Evolutionary conservation across 2,113 vertebrate species (phyloP).

Genomic region (Bombycilla garrulus): DNA sequence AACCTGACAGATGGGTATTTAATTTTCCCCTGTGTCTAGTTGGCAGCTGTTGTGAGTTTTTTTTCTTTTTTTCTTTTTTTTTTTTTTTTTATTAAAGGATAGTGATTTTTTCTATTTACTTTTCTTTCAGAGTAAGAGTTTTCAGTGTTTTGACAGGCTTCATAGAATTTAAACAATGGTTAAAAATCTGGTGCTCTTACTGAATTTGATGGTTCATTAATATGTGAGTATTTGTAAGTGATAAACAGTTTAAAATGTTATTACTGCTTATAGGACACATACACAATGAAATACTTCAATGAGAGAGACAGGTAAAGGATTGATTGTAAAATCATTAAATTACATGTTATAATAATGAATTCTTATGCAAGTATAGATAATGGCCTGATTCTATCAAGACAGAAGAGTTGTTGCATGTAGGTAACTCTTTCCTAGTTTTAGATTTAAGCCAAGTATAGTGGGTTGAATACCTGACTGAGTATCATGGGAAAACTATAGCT

Average conservation of each 20-base stretch:
- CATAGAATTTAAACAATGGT: background rate
- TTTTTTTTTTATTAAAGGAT: background rate
- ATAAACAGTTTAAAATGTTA: background rate
- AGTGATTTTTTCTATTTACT: background rate
- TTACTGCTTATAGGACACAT: background rate
- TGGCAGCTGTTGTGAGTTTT: background rate
- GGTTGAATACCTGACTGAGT: background rate
- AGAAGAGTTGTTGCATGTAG: background rate
- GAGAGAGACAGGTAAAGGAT: background rate
- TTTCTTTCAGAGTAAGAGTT: background rate
- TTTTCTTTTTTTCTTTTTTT: background rate
- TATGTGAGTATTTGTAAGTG: background rate
- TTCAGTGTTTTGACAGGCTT: background rate
- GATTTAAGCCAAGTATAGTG: background rate
- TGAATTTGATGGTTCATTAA: background rate
- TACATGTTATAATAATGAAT: background rate
- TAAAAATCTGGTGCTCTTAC: background rate
- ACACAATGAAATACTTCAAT: background rate
- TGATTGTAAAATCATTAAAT: background rate
- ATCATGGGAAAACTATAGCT: background rate
- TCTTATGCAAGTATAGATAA: background rate
- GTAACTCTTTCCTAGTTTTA: background rate
- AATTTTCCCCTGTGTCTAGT: background rate
- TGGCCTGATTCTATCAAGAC: background rate
- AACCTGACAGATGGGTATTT: background rate